Evolutionary conservation across 2,113 vertebrate species (phyloP).

Genomic region (Macrotis lagotis): DNA sequence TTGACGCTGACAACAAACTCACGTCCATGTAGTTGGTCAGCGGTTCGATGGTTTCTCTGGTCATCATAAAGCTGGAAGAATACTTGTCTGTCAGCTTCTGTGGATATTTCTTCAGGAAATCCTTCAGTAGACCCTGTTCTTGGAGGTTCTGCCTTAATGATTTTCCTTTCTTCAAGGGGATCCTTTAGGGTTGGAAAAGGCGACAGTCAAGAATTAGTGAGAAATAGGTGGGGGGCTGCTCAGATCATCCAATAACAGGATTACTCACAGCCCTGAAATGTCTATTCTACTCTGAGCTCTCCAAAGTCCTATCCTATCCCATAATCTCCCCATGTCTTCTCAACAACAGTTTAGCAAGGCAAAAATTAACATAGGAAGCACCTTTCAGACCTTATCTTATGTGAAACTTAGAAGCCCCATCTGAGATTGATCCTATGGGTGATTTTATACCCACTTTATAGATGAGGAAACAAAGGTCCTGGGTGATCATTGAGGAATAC

Average conservation of each 20-base stretch:
- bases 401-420: neutral
- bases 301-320: neutral
- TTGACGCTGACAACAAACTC: slow-evolving; percentile 58
- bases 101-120: slow-evolving; percentile 65
- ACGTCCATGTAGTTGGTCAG: slow-evolving; percentile 83
- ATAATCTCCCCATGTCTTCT: neutral
- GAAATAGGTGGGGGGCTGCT: neutral
- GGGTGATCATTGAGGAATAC: neutral
- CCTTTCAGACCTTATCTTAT: neutral
- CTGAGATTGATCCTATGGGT: too few relatives aligned
- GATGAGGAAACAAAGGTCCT: neutral
- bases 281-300: fast-evolving
- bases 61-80: fast-evolving
- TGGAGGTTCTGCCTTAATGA: slow-evolving; percentile 72
- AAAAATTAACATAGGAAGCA: neutral
- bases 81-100: slow-evolving; percentile 61
- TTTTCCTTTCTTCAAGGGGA: slow-evolving; percentile 74
- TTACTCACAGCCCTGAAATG: too few relatives aligned
- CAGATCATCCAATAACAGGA: fast-evolving
- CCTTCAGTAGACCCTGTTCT: slow-evolving; percentile 70
- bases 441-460: neutral
- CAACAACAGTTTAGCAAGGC: fast-evolving
- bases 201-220: neutral
- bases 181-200: slow-evolving; percentile 58
- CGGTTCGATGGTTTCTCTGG: fast-evolving